Conservation (phyloP, 1,140 invertebrate species). For the Coelopa frigida region DNA sequence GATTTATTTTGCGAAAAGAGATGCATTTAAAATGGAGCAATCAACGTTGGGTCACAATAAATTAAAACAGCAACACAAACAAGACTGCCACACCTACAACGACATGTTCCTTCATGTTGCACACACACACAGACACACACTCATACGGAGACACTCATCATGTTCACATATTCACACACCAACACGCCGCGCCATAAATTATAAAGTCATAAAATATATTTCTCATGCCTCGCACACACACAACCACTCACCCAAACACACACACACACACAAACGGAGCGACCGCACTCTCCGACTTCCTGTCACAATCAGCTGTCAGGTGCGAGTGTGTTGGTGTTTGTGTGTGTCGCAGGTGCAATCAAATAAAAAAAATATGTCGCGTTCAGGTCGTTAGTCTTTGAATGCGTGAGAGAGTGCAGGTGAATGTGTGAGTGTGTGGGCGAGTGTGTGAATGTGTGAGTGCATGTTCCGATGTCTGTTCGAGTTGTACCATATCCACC, state of each 20-base stretch:
- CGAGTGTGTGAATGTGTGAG: neutral
- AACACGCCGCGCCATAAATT: slow-evolving; percentile 2
- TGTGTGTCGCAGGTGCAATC: too few relatives aligned
- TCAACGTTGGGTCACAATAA: too few relatives aligned
- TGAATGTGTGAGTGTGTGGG: slow-evolving; percentile 9
- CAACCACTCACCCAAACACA: neutral
- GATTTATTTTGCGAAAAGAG: too few relatives aligned
- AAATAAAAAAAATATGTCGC: slow-evolving; percentile 10
- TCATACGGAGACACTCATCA: neutral
- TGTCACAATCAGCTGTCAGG: slow-evolving; percentile 7
- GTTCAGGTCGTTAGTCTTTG: slow-evolving; percentile 10
- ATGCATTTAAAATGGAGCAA: too few relatives aligned
- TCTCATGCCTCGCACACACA: neutral
- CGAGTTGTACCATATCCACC: too few relatives aligned
- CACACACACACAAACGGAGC: neutral
- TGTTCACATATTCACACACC: slow-evolving; percentile 4
- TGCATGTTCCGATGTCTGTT: neutral
- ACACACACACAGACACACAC: neutral
- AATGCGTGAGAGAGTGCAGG: too few relatives aligned
- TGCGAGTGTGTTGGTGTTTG: too few relatives aligned
- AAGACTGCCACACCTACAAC: too few relatives aligned
- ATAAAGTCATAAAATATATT: slow-evolving; percentile 6
- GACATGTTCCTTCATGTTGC: too few relatives aligned
- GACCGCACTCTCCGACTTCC: slow-evolving; percentile 6
- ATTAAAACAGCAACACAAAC: too few relatives aligned